phyloP scores from a whole-genome alignment of 2,797 vertebrate genomes.

The Crocodylus rhombifer region DNA sequence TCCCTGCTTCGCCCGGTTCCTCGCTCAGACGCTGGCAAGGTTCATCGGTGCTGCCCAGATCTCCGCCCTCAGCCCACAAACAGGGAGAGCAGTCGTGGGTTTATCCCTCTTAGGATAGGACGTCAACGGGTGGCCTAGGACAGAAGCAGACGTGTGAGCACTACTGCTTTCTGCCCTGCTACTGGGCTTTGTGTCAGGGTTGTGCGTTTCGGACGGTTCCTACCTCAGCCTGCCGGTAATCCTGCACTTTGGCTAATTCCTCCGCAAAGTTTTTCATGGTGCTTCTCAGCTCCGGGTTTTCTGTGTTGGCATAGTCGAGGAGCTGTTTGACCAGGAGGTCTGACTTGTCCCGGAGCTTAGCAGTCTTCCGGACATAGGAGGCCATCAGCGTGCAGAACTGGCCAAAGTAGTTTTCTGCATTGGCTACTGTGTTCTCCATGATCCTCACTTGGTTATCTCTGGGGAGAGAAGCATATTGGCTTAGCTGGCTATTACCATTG shows the following conservation, averaged over 20 bases:
- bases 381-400: conserved; percentile 80
- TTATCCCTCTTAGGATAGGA: background rate
- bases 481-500: background rate
- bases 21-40: background rate
- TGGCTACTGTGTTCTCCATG: conserved; percentile 77
- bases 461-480: background rate
- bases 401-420: conserved; percentile 81
- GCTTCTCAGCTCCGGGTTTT: conserved; percentile 75
- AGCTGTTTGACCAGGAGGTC: conserved; percentile 83
- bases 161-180: background rate
- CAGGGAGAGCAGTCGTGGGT: background rate
- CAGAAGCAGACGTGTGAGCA: background rate
- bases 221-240: conserved; percentile 89
- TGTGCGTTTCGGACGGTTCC: background rate
- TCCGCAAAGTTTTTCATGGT: conserved; percentile 81
- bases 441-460: conserved; percentile 80
- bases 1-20: background rate
- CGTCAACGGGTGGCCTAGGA: background rate
- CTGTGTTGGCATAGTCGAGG: conserved; percentile 67
- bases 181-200: background rate
- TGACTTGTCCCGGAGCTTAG: conserved; percentile 79
- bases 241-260: conserved; percentile 87
- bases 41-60: fast-evolving
- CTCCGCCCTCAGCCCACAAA: background rate
- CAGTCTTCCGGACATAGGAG: conserved; percentile 81